Evolutionary conservation across 2,888 invertebrate genomes (phyloP).

Genomic region (Notodonta ziczac): DNA sequence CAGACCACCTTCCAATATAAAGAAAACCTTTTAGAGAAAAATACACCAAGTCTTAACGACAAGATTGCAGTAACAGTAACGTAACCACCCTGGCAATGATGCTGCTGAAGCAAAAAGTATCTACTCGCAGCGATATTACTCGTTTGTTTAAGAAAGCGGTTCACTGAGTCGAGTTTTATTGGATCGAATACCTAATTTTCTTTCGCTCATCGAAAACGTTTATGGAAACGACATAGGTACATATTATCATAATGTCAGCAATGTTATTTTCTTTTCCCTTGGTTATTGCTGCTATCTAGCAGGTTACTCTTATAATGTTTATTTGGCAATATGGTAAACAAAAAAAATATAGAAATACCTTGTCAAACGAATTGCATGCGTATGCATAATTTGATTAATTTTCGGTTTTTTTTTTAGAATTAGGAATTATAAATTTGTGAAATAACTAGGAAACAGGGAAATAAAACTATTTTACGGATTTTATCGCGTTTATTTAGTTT

Average conservation of each 20-base stretch:
- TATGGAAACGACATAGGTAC: constrained; percentile 7
- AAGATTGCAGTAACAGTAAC: constrained; percentile 51
- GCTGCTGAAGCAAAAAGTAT: constrained; percentile 45
- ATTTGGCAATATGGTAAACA: no score
- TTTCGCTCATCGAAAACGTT: constrained; percentile 8
- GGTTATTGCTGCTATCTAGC: no score
- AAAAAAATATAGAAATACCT: no score
- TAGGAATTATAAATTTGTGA: no score
- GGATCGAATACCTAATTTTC: constrained; percentile 39
- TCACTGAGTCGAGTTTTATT: constrained; percentile 45
- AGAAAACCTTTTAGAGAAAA: constrained; percentile 56
- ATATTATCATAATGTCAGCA: background rate
- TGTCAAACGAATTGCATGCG: no score
- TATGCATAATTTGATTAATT: no score
- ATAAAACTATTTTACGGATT: no score
- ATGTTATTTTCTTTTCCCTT: no score
- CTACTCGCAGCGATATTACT: constrained; percentile 39
- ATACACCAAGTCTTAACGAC: constrained; percentile 45
- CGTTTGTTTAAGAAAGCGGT: constrained; percentile 45
- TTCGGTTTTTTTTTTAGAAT: no score
- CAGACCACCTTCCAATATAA: constrained; percentile 61
- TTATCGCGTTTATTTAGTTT: no score
- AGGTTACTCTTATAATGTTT: no score
- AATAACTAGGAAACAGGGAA: no score
- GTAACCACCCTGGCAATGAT: constrained; percentile 49